These are phyloP conservation scores for Tanypteryx hageni DNA, from an alignment of 2,888 invertebrate species.

Conservation along the genomic window DNA sequence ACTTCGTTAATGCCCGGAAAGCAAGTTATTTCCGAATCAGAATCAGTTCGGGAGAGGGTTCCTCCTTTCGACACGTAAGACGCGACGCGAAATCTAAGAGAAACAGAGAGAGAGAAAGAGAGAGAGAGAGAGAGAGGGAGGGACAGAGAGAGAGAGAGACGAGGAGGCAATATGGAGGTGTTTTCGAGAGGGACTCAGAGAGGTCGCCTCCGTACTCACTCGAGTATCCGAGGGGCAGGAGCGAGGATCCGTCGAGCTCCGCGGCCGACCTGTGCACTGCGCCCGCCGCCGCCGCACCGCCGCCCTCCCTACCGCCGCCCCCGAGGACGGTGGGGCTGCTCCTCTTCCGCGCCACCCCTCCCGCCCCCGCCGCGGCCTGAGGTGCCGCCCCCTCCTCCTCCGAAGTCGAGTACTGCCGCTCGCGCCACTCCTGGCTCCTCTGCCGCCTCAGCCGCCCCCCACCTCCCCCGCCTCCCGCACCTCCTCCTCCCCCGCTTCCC, in stretches of 20 bases:
- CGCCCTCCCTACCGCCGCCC: slow-evolving; percentile 8
- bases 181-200: slow-evolving; percentile 6
- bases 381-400: slow-evolving; percentile 67
- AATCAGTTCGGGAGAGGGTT: too few species aligned
- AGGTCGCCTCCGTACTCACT: slow-evolving; percentile 38
- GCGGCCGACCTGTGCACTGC: slow-evolving; percentile 58
- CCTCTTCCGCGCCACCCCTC: slow-evolving; percentile 29
- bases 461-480: slow-evolving; percentile 65
- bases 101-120: background rate
- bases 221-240: slow-evolving; percentile 28
- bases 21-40: too few species aligned
- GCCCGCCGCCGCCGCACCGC: background rate
- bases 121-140: background rate
- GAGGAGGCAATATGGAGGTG: background rate
- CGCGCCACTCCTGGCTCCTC: slow-evolving; percentile 69
- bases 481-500: slow-evolving; percentile 37
- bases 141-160: background rate
- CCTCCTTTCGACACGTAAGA: background rate
- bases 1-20: too few species aligned
- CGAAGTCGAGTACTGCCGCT: slow-evolving; percentile 68
- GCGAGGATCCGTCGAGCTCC: slow-evolving; percentile 54
- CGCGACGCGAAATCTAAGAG: background rate
- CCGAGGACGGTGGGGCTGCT: slow-evolving; percentile 57
- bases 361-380: slow-evolving; percentile 8
- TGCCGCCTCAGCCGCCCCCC: slow-evolving; percentile 67